Conservation (phyloP, 2,797 vertebrate genomes). For the Tenualosa thibaudeaui region DNA sequence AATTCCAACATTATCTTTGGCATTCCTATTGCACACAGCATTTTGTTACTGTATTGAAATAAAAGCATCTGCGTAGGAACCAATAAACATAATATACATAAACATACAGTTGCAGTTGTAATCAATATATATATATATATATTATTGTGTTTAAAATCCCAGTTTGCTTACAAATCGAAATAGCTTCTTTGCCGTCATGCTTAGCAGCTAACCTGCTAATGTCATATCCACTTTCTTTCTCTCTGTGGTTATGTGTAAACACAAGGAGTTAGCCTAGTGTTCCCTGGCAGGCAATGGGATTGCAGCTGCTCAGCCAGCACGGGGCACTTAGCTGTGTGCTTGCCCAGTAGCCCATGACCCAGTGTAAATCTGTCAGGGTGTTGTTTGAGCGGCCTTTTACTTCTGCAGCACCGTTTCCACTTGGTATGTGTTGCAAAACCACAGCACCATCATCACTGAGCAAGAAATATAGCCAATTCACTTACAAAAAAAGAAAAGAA, state of each 20-base stretch:
- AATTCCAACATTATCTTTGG: too few relatives aligned
- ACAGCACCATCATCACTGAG: background rate
- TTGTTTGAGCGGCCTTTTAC: background rate
- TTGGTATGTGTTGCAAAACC: background rate
- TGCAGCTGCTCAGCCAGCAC: background rate
- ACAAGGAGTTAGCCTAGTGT: conserved; percentile 6
- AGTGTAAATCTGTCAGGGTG: conserved; percentile 1
- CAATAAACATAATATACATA: too few relatives aligned
- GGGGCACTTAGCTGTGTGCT: background rate
- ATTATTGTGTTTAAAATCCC: background rate
- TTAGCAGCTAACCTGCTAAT: background rate
- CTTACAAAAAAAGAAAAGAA: background rate
- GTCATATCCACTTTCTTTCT: background rate
- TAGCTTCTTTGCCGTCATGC: background rate
- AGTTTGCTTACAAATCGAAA: background rate
- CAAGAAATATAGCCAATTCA: background rate
- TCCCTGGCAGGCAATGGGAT: background rate
- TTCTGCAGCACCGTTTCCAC: background rate
- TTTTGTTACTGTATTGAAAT: too few relatives aligned
- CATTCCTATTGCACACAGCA: too few relatives aligned
- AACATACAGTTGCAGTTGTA: background rate
- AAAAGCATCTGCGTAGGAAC: too few relatives aligned
- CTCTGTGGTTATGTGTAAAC: background rate
- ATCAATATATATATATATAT: background rate
- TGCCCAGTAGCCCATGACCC: background rate